Conservation (phyloP, 1,140 invertebrate species). For the Plodia interpunctella region DNA sequence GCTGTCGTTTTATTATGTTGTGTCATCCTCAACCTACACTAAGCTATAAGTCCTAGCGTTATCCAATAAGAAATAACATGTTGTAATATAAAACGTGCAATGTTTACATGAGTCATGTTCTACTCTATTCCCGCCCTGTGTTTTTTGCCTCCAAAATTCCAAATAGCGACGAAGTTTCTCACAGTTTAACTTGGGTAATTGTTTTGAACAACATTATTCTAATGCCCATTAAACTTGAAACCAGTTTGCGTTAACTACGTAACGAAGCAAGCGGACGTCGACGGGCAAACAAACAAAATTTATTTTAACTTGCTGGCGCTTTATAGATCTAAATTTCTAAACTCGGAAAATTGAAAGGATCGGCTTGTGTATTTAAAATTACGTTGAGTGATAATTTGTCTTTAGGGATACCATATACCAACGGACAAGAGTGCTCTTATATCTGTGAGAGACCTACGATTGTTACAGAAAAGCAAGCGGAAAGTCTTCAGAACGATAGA, state of each 20-base stretch:
- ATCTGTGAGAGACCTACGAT: no score
- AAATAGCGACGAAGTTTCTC: constrained; percentile 34
- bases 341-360: no score
- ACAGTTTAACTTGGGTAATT: constrained; percentile 38
- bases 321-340: no score
- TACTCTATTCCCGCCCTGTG: neutral
- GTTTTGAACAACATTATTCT: constrained; percentile 30
- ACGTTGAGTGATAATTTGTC: no score
- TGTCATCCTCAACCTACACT: constrained; percentile 18
- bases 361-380: no score
- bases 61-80: neutral
- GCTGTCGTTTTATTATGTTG: constrained; percentile 19
- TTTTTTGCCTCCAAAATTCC: constrained; percentile 6
- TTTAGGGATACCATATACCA: no score
- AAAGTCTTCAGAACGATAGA: no score
- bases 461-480: no score
- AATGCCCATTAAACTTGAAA: constrained; percentile 30
- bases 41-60: constrained; percentile 10
- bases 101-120: neutral
- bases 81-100: neutral
- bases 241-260: constrained; percentile 12
- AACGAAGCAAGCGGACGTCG: neutral
- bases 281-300: neutral
- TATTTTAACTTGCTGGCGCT: no score
- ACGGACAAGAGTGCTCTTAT: no score